Percentiles rank a stretch among this genome's conserved stretches.
These are phyloP conservation scores for Apamea crenata DNA, from an alignment of 2,888 invertebrate species.

Conservation along the genomic window DNA sequence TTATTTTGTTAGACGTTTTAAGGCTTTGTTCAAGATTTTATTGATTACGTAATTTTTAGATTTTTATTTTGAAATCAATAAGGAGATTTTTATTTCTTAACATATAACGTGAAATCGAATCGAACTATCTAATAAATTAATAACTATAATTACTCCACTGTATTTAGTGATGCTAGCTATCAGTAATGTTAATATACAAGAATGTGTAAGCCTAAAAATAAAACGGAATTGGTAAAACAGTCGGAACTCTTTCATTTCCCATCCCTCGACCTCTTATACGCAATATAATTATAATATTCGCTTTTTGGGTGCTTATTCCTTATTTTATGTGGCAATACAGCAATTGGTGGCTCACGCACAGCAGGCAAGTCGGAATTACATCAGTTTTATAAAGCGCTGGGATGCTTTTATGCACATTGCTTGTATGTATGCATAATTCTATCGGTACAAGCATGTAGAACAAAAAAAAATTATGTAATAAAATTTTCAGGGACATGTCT, in stretches of 20 bases:
- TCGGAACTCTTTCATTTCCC: constrained; percentile 70
- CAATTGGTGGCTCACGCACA: neutral
- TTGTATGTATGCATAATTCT: constrained; percentile 10
- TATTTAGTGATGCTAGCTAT: constrained; percentile 82
- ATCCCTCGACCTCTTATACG: constrained; percentile 7
- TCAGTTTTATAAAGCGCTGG: constrained; percentile 19
- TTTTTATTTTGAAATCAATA: constrained; percentile 70
- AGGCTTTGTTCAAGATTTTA: constrained; percentile 73
- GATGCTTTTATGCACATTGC: constrained; percentile 25
- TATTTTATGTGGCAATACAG: constrained; percentile 39
- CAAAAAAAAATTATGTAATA: neutral
- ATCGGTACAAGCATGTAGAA: neutral
- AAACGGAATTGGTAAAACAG: constrained; percentile 87
- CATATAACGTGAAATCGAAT: constrained; percentile 64
- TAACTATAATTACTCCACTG: constrained; percentile 68
- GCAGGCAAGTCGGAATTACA: constrained; percentile 38
- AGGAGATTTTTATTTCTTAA: constrained; percentile 66
- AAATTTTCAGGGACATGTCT: constrained; percentile 30
- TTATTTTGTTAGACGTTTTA: constrained; percentile 87
- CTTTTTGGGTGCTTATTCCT: constrained; percentile 54
- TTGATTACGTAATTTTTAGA: constrained; percentile 70
- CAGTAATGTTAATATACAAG: constrained; percentile 78
- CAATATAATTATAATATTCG: constrained; percentile 34
- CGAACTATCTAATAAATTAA: constrained; percentile 67
- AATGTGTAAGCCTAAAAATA: constrained; percentile 86